Conservation (phyloP, 2,113 vertebrate genomes). For the Syrmaticus mikado region DNA sequence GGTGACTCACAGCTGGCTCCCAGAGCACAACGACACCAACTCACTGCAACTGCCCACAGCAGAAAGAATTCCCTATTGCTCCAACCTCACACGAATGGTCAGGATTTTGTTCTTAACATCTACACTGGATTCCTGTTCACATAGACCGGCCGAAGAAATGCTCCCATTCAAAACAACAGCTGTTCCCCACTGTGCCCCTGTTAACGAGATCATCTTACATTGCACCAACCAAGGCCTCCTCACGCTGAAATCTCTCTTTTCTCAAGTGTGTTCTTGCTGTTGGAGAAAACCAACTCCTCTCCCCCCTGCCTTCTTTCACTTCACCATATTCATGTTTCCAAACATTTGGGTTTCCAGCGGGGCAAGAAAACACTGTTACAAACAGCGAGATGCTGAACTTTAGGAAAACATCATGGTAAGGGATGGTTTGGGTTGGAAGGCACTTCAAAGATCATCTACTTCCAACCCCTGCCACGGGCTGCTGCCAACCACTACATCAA, state of each 20-base stretch:
- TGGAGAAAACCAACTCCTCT: not conserved
- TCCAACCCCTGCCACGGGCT: not conserved
- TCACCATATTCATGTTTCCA: not conserved
- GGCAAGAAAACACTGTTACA: not conserved
- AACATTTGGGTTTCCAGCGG: slow-evolving; percentile 24
- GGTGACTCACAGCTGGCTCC: not conserved
- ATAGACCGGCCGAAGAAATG: not conserved
- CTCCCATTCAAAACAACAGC: not conserved
- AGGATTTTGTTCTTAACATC: not conserved
- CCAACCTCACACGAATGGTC: too few relatives aligned
- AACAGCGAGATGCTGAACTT: not conserved
- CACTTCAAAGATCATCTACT: not conserved
- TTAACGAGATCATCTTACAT: not conserved
- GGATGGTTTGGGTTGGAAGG: not conserved
- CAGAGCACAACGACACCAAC: rapidly evolving
- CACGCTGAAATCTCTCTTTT: not conserved
- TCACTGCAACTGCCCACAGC: not conserved
- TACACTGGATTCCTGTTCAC: not conserved
- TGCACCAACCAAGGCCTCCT: not conserved
- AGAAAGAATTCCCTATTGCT: not conserved
- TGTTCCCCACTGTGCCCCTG: not conserved
- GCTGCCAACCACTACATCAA: not conserved
- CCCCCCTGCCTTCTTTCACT: not conserved
- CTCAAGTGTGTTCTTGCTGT: rapidly evolving
- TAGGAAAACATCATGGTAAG: not conserved